Evolutionary conservation across 2,113 vertebrate genomes (phyloP).

Genomic region (Cinclus cinclus): DNA sequence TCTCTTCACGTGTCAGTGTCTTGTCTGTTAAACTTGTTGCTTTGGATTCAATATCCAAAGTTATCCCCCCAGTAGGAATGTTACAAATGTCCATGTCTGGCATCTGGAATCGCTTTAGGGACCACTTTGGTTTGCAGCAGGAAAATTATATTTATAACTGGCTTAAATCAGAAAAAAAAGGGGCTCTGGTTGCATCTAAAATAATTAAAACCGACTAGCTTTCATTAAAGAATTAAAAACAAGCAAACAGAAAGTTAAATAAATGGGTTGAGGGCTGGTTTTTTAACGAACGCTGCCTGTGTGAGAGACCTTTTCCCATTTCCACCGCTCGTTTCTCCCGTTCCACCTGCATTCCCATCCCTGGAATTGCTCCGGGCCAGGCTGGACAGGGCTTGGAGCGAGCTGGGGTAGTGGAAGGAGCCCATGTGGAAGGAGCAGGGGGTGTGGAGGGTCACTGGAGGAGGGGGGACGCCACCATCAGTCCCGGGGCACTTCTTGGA

Average conservation of each 20-base stretch:
- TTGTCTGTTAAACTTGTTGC: conserved; percentile 36
- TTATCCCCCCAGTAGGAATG: conserved; percentile 18
- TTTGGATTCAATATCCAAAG: conserved; percentile 32
- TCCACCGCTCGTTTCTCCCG: background rate
- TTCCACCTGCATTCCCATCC: background rate
- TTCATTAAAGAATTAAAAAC: background rate
- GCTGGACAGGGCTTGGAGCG: background rate
- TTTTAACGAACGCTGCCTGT: background rate
- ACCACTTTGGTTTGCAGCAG: background rate
- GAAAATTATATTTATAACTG: conserved; percentile 41
- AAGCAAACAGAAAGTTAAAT: background rate
- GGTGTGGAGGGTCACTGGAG: rapidly evolving
- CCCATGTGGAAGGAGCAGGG: background rate
- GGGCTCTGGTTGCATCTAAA: background rate
- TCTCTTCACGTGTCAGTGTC: background rate
- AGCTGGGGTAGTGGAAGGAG: rapidly evolving
- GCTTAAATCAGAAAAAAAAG: conserved; percentile 1
- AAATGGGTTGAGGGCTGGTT: background rate
- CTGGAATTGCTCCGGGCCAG: background rate
- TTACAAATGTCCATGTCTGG: background rate
- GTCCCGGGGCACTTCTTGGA: background rate
- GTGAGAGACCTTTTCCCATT: background rate
- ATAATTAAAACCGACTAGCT: conserved; percentile 42
- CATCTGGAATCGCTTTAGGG: conserved; percentile 56
- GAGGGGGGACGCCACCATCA: background rate